Percentiles rank a stretch among this genome's conserved stretches.
These are phyloP conservation scores for Pipistrellus kuhlii DNA, from an alignment of 2,797 vertebrate species.

Conservation along the genomic window DNA sequence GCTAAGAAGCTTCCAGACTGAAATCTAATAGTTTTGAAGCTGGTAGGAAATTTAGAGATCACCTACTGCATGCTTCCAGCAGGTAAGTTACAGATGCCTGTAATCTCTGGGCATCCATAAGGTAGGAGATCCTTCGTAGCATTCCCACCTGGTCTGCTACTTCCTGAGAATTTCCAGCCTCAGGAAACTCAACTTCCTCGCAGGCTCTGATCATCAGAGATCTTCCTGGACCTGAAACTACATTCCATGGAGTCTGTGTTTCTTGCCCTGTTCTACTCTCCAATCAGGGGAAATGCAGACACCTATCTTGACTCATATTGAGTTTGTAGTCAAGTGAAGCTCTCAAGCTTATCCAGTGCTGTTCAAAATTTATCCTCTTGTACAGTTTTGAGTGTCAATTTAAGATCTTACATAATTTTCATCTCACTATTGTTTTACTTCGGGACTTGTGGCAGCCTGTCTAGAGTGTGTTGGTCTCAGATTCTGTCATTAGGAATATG, in stretches of 20 bases:
- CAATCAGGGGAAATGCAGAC: not conserved
- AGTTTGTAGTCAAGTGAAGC: not conserved
- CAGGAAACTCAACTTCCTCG: not conserved
- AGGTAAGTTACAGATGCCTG: not conserved
- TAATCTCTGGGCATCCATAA: not conserved
- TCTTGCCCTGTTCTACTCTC: not conserved
- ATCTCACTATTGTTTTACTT: conserved; percentile 8
- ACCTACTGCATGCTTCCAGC: not conserved
- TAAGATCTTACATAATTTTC: not conserved
- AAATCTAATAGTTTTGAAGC: not conserved
- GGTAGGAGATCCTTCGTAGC: not conserved
- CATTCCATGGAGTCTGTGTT: not conserved
- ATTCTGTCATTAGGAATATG: not conserved
- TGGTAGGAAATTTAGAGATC: not conserved
- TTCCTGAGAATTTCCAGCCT: not conserved
- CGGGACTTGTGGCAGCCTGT: not conserved
- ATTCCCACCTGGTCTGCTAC: not conserved
- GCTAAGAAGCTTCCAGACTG: not conserved
- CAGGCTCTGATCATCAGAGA: not conserved
- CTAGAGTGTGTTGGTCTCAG: not conserved
- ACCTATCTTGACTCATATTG: not conserved
- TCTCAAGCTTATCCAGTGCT: not conserved
- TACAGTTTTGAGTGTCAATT: not conserved
- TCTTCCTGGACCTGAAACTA: not conserved
- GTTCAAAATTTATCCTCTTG: not conserved